phyloP scores from a whole-genome alignment of 2,113 vertebrate genomes.

The Sinocyclocheilus anophthalmus region DNA sequence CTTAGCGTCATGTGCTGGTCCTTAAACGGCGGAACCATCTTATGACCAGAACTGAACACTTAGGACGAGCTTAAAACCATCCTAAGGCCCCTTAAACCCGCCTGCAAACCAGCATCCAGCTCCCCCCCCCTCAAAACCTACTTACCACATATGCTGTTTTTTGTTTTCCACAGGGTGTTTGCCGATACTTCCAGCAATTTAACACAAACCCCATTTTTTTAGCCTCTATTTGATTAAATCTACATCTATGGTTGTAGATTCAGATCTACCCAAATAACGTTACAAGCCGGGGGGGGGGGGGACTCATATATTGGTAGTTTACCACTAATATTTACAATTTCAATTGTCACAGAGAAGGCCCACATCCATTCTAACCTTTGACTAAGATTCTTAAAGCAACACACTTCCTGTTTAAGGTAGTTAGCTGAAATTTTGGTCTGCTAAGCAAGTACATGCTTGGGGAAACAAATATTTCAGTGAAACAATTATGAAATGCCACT shows the following conservation, averaged over 20 bases:
- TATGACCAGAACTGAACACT: too few relatives aligned
- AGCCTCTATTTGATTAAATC: not conserved
- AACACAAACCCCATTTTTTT: not conserved
- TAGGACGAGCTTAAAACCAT: too few relatives aligned
- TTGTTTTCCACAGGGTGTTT: too few relatives aligned
- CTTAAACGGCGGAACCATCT: too few relatives aligned
- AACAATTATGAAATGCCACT: not conserved
- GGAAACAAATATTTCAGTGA: not conserved
- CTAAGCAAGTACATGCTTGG: slow-evolving; percentile 6
- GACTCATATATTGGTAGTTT: not conserved
- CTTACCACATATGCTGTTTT: too few relatives aligned
- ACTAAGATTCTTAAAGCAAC: not conserved
- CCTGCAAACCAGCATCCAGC: too few relatives aligned
- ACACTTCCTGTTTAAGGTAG: not conserved
- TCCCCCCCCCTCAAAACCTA: too few relatives aligned
- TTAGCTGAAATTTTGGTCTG: not conserved
- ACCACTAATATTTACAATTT: not conserved
- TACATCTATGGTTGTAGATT: not conserved
- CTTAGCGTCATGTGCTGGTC: too few relatives aligned
- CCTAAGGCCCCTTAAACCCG: too few relatives aligned
- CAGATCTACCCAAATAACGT: not conserved
- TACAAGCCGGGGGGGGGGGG: too few relatives aligned
- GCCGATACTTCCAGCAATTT: not conserved
- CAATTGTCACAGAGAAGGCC: not conserved
- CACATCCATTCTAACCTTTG: not conserved